Evolutionary conservation across 2,888 invertebrate genomes (phyloP).

Genomic region (Panopea generosa): DNA sequence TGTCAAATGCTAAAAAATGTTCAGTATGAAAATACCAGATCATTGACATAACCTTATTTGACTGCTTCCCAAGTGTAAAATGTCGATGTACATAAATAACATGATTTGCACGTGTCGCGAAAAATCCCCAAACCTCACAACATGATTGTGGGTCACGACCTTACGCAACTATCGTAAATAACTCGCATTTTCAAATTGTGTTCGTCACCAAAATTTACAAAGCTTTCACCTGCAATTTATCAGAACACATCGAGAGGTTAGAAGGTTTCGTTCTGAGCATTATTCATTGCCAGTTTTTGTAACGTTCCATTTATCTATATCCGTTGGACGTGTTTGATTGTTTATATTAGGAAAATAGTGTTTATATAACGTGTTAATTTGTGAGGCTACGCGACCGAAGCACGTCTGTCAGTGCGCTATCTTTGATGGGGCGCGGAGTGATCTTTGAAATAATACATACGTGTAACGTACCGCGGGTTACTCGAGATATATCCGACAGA

Average conservation of each 20-base stretch:
- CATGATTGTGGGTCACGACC: conserved; percentile 5
- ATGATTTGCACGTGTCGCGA: conserved; percentile 12
- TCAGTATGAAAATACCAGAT: not conserved
- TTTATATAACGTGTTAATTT: conserved; percentile 76
- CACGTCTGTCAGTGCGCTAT: conserved; percentile 51
- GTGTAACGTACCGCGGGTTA: too few species aligned
- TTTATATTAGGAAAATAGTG: conserved; percentile 69
- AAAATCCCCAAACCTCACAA: not conserved
- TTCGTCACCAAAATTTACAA: conserved; percentile 13
- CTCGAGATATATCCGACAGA: too few species aligned
- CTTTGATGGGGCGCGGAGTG: conserved; percentile 44
- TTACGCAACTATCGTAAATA: conserved; percentile 42
- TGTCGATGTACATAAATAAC: too few species aligned
- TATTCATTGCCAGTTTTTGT: conserved; percentile 48
- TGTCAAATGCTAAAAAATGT: too few species aligned
- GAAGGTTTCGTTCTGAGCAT: conserved; percentile 36
- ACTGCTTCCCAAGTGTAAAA: too few species aligned
- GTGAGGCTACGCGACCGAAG: conserved; percentile 52
- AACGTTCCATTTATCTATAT: conserved; percentile 54
- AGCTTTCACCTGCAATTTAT: conserved; percentile 27
- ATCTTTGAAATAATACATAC: conserved; percentile 51
- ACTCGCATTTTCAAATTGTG: conserved; percentile 18
- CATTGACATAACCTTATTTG: too few species aligned
- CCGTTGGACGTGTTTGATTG: conserved; percentile 64
- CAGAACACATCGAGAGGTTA: conserved; percentile 23